A percentile compares a stretch with the other conserved stretches of the same genome.
These are phyloP conservation scores for Drosophila pseudoobscura DNA, from an alignment of 1,140 invertebrate genomes.

Conservation along the genomic window DNA sequence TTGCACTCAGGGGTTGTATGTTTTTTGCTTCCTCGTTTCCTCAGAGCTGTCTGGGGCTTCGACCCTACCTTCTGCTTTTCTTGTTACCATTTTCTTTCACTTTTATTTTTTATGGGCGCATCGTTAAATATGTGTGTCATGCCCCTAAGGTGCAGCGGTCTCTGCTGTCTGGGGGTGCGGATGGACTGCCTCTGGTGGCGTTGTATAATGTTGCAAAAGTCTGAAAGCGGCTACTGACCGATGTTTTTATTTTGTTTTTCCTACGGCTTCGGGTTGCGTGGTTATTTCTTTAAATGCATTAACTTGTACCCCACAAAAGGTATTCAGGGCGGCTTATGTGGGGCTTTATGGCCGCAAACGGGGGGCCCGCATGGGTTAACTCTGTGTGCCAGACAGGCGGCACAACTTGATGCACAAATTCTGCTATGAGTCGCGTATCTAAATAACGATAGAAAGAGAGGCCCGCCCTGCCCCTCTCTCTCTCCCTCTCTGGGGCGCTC, in stretches of 20 bases:
- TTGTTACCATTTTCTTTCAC: constrained; percentile 49
- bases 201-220: constrained; percentile 69
- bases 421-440: constrained; percentile 52
- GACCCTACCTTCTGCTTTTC: constrained; percentile 5
- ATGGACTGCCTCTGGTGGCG: constrained; percentile 7
- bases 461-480: background rate
- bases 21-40: too few species aligned
- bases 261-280: constrained; percentile 66
- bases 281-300: constrained; percentile 56
- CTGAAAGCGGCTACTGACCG: constrained; percentile 66
- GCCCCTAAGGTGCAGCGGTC: constrained; percentile 35
- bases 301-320: constrained; percentile 42
- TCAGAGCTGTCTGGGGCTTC: too few species aligned
- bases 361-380: constrained; percentile 26
- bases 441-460: constrained; percentile 29
- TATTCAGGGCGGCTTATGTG: constrained; percentile 20
- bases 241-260: constrained; percentile 23
- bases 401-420: constrained; percentile 22
- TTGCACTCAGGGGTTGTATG: too few species aligned
- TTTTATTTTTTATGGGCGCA: constrained; percentile 42
- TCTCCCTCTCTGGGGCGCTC: constrained; percentile 12
- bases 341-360: constrained; percentile 40
- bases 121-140: constrained; percentile 63
- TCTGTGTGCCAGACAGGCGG: constrained; percentile 9
- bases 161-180: background rate